These are phyloP conservation scores for Lasaia peninsularis DNA, from an alignment of 1,140 invertebrate genomes.

Conservation along the genomic window DNA sequence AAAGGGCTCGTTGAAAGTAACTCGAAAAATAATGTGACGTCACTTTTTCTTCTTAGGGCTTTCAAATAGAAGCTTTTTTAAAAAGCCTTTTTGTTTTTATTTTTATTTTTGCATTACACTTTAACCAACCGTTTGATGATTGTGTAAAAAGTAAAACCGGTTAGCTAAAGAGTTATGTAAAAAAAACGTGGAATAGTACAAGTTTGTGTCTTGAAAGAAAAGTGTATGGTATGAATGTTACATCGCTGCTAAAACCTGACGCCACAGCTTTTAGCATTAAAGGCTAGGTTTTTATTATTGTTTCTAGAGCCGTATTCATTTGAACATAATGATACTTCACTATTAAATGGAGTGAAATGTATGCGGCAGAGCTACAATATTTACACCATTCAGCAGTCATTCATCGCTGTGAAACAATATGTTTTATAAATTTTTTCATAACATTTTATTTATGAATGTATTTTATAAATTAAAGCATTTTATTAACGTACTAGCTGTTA, in stretches of 20 bases:
- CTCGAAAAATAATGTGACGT: too few species aligned
- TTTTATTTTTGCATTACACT: too few species aligned
- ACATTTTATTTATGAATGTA: too few species aligned
- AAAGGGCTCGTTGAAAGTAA: too few species aligned
- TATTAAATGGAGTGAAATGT: not conserved
- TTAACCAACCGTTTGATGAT: not conserved
- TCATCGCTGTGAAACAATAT: not conserved
- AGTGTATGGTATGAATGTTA: not conserved
- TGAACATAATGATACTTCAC: not conserved
- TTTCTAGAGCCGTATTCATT: slow-evolving; percentile 8
- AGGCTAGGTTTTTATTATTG: not conserved
- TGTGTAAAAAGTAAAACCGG: too few species aligned
- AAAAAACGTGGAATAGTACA: too few species aligned
- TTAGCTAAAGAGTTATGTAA: not conserved
- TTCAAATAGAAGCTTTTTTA: too few species aligned
- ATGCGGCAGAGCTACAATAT: not conserved
- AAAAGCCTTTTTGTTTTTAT: too few species aligned
- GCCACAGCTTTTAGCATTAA: not conserved
- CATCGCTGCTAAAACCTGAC: not conserved
- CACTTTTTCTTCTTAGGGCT: too few species aligned
- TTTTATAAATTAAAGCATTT: not conserved
- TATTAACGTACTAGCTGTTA: too few species aligned
- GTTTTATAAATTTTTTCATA: not conserved
- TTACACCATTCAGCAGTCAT: too few species aligned
- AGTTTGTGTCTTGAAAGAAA: too few species aligned